Percentiles rank a stretch among this genome's conserved stretches.
These are phyloP conservation scores for Mesoclemmys tuberculata DNA, from an alignment of 2,113 vertebrate genomes.

Conservation along the genomic window DNA sequence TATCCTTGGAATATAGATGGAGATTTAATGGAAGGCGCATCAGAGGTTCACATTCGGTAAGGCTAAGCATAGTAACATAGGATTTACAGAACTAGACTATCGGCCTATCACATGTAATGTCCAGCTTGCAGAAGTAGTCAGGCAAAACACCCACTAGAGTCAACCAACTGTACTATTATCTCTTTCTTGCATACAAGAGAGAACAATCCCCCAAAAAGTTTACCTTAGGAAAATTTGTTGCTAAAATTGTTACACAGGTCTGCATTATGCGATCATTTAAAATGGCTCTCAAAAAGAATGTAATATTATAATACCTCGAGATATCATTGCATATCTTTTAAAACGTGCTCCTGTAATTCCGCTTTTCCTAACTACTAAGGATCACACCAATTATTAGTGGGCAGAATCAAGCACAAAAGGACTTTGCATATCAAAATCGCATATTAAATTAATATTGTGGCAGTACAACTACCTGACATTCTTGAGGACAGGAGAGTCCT, in stretches of 20 bases:
- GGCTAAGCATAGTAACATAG: background rate
- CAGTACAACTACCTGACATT: background rate
- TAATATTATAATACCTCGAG: background rate
- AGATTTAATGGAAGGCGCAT: conserved; percentile 81
- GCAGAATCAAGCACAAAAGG: background rate
- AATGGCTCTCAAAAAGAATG: background rate
- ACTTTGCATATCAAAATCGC: background rate
- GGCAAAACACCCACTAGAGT: background rate
- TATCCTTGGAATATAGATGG: conserved; percentile 89
- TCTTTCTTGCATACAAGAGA: background rate
- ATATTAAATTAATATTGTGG: background rate
- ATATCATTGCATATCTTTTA: background rate
- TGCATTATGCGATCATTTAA: background rate
- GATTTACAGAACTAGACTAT: background rate
- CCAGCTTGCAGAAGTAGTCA: background rate
- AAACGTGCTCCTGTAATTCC: background rate
- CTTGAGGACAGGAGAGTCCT: background rate
- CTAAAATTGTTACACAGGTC: background rate
- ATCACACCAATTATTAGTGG: background rate
- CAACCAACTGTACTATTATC: background rate
- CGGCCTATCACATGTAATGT: background rate
- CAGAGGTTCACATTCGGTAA: conserved; percentile 84
- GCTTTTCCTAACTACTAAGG: background rate
- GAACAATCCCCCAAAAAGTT: background rate
- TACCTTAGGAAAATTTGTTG: background rate